Evolutionary conservation across 1,140 invertebrate species (phyloP).

Genomic region (Vollenhovia emeryi): DNA sequence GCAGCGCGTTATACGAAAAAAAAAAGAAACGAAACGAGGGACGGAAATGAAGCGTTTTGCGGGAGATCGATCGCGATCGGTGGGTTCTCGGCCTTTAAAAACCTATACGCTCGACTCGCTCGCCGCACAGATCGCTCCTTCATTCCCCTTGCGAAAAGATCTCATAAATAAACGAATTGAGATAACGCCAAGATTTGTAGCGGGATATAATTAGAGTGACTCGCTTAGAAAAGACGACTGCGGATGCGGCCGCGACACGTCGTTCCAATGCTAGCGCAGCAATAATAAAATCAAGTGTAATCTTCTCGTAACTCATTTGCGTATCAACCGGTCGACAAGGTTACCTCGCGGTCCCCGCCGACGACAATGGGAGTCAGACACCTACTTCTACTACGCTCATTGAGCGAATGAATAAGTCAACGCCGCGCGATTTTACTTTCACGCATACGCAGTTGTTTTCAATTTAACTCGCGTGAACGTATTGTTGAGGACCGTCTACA

Average conservation of each 20-base stretch:
- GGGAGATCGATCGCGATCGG: background rate
- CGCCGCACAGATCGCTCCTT: background rate
- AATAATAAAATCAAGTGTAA: constrained; percentile 40
- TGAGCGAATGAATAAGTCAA: background rate
- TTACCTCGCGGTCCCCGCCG: constrained; percentile 14
- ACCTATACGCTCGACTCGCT: background rate
- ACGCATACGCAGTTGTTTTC: background rate
- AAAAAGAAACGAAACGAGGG: background rate
- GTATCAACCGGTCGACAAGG: constrained; percentile 31
- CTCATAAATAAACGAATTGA: constrained; percentile 22
- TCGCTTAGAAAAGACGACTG: background rate
- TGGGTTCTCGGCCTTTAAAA: background rate
- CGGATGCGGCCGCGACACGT: background rate
- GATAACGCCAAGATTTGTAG: constrained; percentile 30
- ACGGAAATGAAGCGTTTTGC: no score
- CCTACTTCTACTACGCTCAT: background rate
- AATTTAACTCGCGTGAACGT: background rate
- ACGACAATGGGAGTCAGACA: background rate
- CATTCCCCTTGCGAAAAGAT: background rate
- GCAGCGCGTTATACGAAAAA: background rate
- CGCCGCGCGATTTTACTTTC: background rate
- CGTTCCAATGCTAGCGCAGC: background rate
- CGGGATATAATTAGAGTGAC: constrained; percentile 23
- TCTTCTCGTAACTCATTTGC: constrained; percentile 21
- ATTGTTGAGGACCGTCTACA: no score